Evolutionary conservation across 2,113 vertebrate species (phyloP).

Genomic region (Lynx canadensis): DNA sequence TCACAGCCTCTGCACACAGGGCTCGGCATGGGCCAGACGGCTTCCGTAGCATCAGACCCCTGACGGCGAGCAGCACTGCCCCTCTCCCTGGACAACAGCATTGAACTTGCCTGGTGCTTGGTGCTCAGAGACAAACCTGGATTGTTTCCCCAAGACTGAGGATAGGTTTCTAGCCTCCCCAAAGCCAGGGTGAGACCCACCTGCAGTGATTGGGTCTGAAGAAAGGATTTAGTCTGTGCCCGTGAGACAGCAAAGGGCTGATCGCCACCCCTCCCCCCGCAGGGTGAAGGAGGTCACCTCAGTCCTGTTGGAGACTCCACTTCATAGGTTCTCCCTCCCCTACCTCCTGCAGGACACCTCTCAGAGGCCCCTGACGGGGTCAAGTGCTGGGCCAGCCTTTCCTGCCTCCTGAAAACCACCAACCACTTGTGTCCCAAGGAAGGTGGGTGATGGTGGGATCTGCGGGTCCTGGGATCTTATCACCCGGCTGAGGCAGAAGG

Average conservation of each 20-base stretch:
- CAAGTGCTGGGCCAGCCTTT: neutral
- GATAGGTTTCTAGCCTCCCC: neutral
- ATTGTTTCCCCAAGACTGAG: neutral
- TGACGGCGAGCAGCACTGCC: neutral
- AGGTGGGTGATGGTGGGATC: neutral
- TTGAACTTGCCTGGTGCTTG: accelerated
- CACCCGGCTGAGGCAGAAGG: neutral
- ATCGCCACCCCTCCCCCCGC: neutral
- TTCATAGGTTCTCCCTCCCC: neutral
- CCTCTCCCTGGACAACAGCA: neutral
- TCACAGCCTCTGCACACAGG: accelerated
- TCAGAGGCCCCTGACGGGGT: neutral
- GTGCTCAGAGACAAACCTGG: neutral
- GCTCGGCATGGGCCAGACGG: neutral
- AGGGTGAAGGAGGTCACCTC: neutral
- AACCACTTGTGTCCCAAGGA: neutral
- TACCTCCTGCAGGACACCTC: neutral
- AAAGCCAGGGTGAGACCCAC: neutral
- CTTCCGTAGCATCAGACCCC: neutral
- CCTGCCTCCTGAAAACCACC: neutral
- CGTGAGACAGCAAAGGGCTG: neutral
- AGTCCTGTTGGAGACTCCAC: neutral
- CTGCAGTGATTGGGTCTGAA: no score
- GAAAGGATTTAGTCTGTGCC: neutral
- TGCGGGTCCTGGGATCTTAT: neutral